phyloP scores from a whole-genome alignment of 1,140 invertebrate species.

The Drosophila littoralis region DNA sequence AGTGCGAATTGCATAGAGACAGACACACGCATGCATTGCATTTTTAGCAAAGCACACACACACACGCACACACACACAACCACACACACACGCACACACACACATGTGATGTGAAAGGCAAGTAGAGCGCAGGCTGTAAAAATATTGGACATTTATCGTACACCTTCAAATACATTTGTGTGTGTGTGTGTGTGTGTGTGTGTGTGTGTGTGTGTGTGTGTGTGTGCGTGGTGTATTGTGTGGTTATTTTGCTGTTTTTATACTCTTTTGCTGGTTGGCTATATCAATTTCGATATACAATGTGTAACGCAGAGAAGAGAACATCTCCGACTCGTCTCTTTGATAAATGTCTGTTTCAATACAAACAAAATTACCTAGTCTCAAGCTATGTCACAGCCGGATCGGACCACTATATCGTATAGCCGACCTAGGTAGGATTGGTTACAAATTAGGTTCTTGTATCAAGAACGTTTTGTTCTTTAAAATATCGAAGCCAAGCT shows the following conservation, averaged over 20 bases:
- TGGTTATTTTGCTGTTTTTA: slow-evolving; percentile 13
- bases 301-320: no score
- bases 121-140: neutral
- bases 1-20: neutral
- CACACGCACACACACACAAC: neutral
- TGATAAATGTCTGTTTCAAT: no score
- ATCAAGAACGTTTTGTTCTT: no score
- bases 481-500: no score
- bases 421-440: no score
- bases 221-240: neutral
- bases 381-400: no score
- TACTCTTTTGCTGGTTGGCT: neutral
- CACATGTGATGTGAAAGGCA: neutral
- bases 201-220: neutral
- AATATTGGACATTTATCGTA: neutral
- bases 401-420: no score
- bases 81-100: neutral
- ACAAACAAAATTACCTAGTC: no score
- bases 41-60: no score
- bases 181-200: slow-evolving; percentile 1
- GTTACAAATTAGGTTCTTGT: no score
- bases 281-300: no score
- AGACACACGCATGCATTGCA: neutral
- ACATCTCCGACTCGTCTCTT: no score
- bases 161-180: neutral